phyloP scores from a whole-genome alignment of 2,113 vertebrate species.

The Muntiacus muntjak region DNA sequence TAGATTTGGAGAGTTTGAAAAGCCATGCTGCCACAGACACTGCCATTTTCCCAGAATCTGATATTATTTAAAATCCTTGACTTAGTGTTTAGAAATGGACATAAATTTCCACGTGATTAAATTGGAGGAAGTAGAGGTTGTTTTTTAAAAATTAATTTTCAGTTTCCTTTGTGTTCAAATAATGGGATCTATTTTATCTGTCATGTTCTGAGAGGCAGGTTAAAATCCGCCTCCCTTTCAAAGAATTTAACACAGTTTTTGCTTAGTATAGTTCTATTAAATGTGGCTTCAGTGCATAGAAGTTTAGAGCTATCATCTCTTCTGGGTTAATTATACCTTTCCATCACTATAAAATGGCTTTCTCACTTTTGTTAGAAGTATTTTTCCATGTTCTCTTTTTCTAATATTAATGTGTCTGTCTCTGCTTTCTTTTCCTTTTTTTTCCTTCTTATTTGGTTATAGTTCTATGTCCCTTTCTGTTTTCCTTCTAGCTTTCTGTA shows the following conservation, averaged over 20 bases:
- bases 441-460: background rate
- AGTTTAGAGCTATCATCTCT: background rate
- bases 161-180: background rate
- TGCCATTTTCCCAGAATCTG: background rate
- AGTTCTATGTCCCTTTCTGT: background rate
- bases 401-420: background rate
- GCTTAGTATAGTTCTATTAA: background rate
- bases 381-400: background rate
- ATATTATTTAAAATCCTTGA: background rate
- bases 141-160: background rate
- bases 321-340: background rate
- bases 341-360: background rate
- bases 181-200: background rate
- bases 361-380: background rate
- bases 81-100: background rate
- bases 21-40: background rate
- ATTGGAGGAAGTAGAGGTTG: background rate
- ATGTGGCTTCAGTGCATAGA: background rate
- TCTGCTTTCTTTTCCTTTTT: background rate
- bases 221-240: background rate
- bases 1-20: background rate
- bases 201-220: background rate
- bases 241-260: background rate
- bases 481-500: background rate
- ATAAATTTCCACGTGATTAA: background rate